Evolutionary conservation across 2,113 vertebrate species (phyloP).

Genomic region (Castor canadensis): DNA sequence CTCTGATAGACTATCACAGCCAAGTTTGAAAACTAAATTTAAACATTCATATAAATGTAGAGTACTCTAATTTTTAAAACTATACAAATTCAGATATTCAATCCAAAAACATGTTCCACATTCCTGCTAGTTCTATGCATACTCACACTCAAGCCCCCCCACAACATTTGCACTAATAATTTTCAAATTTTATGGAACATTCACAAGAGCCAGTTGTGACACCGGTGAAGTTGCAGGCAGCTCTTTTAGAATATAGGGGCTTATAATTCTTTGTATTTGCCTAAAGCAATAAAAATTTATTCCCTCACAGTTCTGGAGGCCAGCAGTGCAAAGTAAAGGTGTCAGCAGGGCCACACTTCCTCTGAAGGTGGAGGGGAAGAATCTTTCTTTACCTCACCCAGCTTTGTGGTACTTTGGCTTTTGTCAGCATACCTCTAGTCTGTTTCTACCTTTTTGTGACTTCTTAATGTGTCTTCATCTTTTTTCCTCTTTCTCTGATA

Average conservation of each 20-base stretch:
- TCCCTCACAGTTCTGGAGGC: background rate
- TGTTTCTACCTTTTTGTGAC: background rate
- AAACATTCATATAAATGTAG: background rate
- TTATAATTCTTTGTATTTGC: background rate
- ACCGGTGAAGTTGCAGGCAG: background rate
- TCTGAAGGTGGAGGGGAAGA: background rate
- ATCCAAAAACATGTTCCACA: background rate
- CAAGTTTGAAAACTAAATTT: background rate
- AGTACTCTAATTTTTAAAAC: background rate
- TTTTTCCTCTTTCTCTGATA: background rate
- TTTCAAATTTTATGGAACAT: background rate
- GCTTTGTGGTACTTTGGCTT: background rate
- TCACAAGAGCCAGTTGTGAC: background rate
- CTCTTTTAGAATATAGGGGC: background rate
- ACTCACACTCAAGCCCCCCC: background rate
- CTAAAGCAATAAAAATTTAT: background rate
- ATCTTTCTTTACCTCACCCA: background rate
- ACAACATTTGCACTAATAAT: accelerated
- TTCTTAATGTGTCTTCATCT: background rate
- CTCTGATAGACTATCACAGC: background rate
- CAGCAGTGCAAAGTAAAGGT: background rate
- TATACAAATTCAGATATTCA: background rate
- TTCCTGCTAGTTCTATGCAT: background rate
- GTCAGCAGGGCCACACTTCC: background rate
- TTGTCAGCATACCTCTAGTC: background rate